phyloP scores from a whole-genome alignment of 2,888 invertebrate genomes.

The Norana najaformis region DNA sequence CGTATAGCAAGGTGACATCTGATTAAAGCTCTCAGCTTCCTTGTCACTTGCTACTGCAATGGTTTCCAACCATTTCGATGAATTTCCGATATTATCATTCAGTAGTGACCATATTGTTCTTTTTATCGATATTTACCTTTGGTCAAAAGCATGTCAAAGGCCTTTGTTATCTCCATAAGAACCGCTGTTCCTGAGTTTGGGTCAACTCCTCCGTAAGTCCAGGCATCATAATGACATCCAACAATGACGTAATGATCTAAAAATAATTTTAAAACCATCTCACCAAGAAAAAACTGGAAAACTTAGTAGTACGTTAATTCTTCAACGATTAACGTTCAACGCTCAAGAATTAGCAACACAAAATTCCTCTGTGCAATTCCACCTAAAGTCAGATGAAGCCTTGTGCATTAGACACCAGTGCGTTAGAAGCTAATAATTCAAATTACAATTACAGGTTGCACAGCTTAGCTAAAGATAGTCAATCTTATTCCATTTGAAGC shows the following conservation, averaged over 20 bases:
- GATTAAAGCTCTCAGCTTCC: no score
- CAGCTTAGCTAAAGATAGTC: no score
- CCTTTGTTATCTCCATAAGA: slow-evolving; percentile 59
- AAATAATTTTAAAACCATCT: background rate
- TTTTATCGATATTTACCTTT: slow-evolving; percentile 27
- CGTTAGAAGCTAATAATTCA: no score
- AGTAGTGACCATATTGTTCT: no score
- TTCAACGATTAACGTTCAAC: background rate
- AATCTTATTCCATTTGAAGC: no score
- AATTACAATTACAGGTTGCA: background rate
- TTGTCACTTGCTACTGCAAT: no score
- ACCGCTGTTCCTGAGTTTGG: slow-evolving; percentile 62
- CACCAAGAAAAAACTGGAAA: background rate
- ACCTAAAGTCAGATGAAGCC: no score
- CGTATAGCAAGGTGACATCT: background rate
- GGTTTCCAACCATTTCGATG: no score
- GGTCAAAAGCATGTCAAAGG: slow-evolving; percentile 46
- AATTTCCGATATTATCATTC: no score
- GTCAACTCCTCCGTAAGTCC: slow-evolving; percentile 61
- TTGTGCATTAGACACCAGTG: no score
- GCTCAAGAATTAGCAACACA: background rate
- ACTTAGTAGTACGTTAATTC: background rate
- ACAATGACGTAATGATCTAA: slow-evolving; percentile 62
- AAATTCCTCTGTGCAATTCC: no score
- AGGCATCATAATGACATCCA: slow-evolving; percentile 65